Percentiles rank a stretch among this genome's conserved stretches.
Conservation (phyloP, 1,140 invertebrate species). For the Platyscapa corneri region DNA sequence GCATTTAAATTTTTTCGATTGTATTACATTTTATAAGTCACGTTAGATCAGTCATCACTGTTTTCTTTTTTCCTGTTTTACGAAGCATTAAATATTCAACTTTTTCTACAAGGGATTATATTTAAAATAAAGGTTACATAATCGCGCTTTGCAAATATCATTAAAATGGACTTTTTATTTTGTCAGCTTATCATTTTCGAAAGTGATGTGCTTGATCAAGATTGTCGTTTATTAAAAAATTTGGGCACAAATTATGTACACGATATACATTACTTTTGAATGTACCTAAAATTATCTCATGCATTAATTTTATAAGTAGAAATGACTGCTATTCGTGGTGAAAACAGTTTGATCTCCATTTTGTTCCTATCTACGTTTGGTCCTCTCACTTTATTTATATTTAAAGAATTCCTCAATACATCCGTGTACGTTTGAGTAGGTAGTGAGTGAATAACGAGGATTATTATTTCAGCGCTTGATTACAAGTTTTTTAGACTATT, state of each 20-base stretch:
- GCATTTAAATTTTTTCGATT: neutral
- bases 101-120: neutral
- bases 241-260: neutral
- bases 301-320: neutral
- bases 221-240: neutral
- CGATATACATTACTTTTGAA: neutral
- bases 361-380: neutral
- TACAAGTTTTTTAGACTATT: neutral
- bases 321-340: neutral
- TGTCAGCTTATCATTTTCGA: neutral
- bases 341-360: constrained; percentile 26
- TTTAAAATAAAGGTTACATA: neutral
- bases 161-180: neutral
- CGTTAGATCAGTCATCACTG: neutral
- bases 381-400: neutral
- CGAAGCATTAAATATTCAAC: neutral
- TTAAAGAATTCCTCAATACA: neutral
- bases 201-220: neutral
- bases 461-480: constrained; percentile 5
- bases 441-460: neutral
- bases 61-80: neutral
- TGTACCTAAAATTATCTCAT: neutral
- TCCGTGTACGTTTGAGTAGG: neutral
- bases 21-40: neutral
- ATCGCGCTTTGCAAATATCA: neutral